Evolutionary conservation across 1,140 invertebrate species (phyloP), one percentile per base, ranked within the genome.

Genomic region (Leptinotarsa texana): DNA sequence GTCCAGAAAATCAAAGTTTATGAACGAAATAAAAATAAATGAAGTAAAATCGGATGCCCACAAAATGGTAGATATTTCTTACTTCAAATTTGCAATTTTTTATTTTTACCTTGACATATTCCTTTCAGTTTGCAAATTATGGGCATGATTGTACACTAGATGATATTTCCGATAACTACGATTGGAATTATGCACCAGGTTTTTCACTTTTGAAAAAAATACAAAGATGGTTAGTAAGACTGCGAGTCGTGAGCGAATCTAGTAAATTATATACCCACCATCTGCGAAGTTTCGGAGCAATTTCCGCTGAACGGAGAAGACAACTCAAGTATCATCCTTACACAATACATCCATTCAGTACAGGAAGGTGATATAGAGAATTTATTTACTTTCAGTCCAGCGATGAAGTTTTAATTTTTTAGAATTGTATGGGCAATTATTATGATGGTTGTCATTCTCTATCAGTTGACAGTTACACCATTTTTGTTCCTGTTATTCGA

Each of bases 311-410:
- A 69, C 73, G 79, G 42, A 74, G 75, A 69, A 76, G 80, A 65
- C 79, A 83, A 65, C 62, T 83, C 4, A 33, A 75, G 24, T 75
- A 80, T 74, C 74, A 82, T 62, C 74, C 74, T 5, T 79, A 74
- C 22, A 75, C 75, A 21, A 82, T 83, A 61, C 82, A 83, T 72
- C 82, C 82, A 6, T 82, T 81, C 67, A 82, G 82, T 74, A 69
- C 69, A 62, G 77, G 75, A n/a, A 72, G 78, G 80, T 82, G 78
- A 74, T 18, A 27, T 11, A 42, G 57, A 63, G 42, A 62, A 65
- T 22, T 63, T 61, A 27, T 27, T 48, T 74, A 47, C 22, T 77
- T 81, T 65, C 47, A 42, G 33, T 11, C 33, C 33, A 42, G 33
- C 33, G 8, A 42, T 42, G 2, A 11, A 42, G 8, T 42, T 42